Percentiles rank a stretch among this genome's conserved stretches.
These are phyloP conservation scores for Calypte anna DNA, from an alignment of 2,113 vertebrate species.

Conservation along the genomic window DNA sequence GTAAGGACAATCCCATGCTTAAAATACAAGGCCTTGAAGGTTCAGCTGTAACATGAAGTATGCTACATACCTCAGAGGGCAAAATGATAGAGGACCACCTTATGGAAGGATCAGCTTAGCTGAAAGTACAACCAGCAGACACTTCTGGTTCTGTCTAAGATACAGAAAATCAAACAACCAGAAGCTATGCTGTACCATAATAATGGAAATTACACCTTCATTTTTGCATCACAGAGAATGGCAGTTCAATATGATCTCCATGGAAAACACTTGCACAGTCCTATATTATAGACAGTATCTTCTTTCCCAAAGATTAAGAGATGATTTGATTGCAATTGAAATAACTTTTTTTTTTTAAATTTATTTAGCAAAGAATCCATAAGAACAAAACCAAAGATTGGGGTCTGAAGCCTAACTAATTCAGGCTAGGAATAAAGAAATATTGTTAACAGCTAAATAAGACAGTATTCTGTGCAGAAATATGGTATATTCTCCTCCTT, in stretches of 20 bases:
- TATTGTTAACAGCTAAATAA: too few species aligned
- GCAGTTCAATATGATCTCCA: background rate
- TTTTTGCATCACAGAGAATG: background rate
- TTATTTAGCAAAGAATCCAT: background rate
- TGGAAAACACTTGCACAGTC: background rate
- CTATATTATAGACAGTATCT: background rate
- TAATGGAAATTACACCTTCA: slow-evolving; percentile 2
- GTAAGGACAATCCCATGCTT: background rate
- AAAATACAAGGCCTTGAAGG: background rate
- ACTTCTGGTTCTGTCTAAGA: background rate
- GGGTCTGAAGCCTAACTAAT: background rate
- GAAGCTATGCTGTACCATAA: background rate
- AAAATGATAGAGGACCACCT: background rate
- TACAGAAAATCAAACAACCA: background rate
- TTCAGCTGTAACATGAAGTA: background rate
- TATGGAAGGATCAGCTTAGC: background rate
- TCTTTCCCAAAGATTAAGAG: background rate
- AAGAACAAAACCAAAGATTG: background rate
- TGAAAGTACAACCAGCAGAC: background rate
- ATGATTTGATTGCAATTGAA: background rate
- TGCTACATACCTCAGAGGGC: background rate
- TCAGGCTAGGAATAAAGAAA: background rate
- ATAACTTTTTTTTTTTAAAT: background rate
- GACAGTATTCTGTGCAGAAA: too few species aligned
- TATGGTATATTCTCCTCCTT: background rate